phyloP scores from a whole-genome alignment of 2,113 vertebrate species.

The Brachypodius melanocephalos region DNA sequence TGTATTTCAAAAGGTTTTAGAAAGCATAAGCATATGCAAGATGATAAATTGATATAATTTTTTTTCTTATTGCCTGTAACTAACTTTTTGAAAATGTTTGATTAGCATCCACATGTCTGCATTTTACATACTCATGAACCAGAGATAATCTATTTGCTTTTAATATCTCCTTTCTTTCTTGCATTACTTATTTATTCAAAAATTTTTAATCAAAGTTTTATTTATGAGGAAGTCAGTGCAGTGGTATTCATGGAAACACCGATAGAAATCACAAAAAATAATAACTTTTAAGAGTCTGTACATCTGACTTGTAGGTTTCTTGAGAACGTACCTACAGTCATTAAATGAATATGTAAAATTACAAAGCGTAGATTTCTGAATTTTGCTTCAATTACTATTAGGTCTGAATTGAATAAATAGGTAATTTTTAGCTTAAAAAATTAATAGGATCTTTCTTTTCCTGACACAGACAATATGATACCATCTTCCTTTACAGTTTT shows the following conservation, averaged over 20 bases:
- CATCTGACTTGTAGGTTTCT: background rate
- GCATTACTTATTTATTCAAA: background rate
- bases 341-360: background rate
- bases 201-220: background rate
- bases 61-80: background rate
- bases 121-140: background rate
- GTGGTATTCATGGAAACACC: background rate
- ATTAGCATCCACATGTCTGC: background rate
- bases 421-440: background rate
- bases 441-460: background rate
- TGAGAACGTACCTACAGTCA: background rate
- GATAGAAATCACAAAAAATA: background rate
- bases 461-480: background rate
- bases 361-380: background rate
- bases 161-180: background rate
- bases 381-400: background rate
- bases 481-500: background rate
- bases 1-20: background rate
- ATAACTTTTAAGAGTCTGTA: background rate
- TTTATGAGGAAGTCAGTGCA: background rate
- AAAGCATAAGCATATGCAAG: background rate
- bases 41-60: accelerated
- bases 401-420: background rate
- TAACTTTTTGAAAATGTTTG: background rate
- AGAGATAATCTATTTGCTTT: background rate